Conservation (phyloP, 2,797 vertebrate species). For the Nothura maculosa region DNA sequence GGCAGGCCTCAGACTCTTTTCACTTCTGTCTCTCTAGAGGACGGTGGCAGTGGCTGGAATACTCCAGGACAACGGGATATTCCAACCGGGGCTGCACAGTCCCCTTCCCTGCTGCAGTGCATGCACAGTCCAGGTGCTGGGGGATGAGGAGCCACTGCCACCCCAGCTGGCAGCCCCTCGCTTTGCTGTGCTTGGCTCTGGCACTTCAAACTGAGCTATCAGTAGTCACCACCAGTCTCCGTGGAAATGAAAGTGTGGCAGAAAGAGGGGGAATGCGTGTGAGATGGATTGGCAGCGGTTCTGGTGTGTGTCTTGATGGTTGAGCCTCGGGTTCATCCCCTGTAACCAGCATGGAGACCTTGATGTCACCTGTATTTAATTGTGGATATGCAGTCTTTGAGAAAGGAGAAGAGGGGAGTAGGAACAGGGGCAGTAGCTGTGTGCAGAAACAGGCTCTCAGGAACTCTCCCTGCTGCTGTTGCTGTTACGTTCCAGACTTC, state of each 20-base stretch:
- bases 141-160: fast-evolving
- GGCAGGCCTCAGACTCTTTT: background rate
- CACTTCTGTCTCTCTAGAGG: background rate
- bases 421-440: background rate
- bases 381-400: fast-evolving
- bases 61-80: fast-evolving
- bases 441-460: background rate
- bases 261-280: background rate
- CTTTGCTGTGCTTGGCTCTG: background rate
- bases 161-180: fast-evolving
- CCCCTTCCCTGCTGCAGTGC: fast-evolving
- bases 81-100: fast-evolving
- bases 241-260: background rate
- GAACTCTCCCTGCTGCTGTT: background rate
- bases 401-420: background rate
- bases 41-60: fast-evolving
- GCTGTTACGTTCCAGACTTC: background rate
- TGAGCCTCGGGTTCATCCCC: background rate
- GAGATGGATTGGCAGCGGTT: fast-evolving
- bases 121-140: fast-evolving
- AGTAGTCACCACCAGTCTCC: fast-evolving
- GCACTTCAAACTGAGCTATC: fast-evolving
- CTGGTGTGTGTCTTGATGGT: background rate
- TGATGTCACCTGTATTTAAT: background rate
- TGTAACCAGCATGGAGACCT: fast-evolving